Conservation (phyloP, 2,888 invertebrate species). For the Oxytorus armatus region DNA sequence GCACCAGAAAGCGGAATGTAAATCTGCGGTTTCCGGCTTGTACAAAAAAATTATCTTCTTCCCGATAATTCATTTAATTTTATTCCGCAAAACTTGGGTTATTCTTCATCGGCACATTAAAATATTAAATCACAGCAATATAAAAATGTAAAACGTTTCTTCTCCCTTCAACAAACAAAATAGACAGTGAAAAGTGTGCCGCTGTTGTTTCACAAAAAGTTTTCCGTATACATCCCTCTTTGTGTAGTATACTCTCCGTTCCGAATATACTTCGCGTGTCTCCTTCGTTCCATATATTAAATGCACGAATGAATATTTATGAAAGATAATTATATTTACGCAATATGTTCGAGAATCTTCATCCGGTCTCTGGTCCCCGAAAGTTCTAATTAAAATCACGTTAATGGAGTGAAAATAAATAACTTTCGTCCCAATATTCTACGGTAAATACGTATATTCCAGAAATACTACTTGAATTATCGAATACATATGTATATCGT, state of each 20-base stretch:
- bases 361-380: slow-evolving; percentile 14
- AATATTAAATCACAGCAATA: not conserved
- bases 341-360: slow-evolving; percentile 72
- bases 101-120: slow-evolving; percentile 3
- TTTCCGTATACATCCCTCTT: not conserved
- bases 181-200: not conserved
- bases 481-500: slow-evolving; percentile 8
- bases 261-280: slow-evolving; percentile 25
- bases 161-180: too few relatives aligned
- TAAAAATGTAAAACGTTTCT: not conserved
- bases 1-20: slow-evolving; percentile 54
- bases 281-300: slow-evolving; percentile 8
- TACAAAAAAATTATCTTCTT: slow-evolving; percentile 63
- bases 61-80: slow-evolving; percentile 49
- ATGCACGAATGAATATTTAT: slow-evolving; percentile 67
- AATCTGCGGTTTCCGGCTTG: slow-evolving; percentile 66
- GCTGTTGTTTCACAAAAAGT: slow-evolving; percentile 2
- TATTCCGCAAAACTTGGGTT: not conserved
- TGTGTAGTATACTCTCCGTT: too few relatives aligned
- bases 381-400: slow-evolving; percentile 79
- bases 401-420: slow-evolving; percentile 71
- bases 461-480: slow-evolving; percentile 9
- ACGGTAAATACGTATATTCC: not conserved
- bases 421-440: slow-evolving; percentile 3
- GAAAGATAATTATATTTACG: slow-evolving; percentile 81